A percentile compares a stretch with the other conserved stretches of the same genome.
Evolutionary conservation across 1,140 invertebrate species (phyloP).

Genomic region (Apis dorsata): DNA sequence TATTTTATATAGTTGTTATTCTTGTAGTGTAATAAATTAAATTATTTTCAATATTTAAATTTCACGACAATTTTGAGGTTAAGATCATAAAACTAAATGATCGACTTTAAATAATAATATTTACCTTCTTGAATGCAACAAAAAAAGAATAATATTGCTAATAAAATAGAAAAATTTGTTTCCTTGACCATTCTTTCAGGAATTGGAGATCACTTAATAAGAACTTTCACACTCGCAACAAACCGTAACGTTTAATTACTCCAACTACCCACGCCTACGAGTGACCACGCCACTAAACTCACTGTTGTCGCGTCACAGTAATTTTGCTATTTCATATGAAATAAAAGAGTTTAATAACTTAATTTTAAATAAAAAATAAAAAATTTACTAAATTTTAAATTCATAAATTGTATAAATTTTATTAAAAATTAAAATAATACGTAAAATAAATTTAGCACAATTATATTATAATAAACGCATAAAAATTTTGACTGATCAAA

Average conservation of each 20-base stretch:
- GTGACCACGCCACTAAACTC: conserved; percentile 28
- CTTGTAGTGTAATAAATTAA: background rate
- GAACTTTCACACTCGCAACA: conserved; percentile 10
- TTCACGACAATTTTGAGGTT: conserved; percentile 3
- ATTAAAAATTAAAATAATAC: background rate
- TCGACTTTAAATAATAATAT: background rate
- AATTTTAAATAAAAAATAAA: background rate
- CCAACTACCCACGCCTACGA: conserved; percentile 56
- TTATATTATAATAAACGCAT: background rate
- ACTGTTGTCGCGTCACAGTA: background rate
- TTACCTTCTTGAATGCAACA: conserved; percentile 59
- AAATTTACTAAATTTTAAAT: background rate
- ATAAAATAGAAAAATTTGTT: conserved; percentile 14
- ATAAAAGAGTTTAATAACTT: background rate
- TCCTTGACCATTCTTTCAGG: conserved; percentile 36
- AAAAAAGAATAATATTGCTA: conserved; percentile 25
- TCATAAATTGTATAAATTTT: background rate
- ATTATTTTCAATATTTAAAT: background rate
- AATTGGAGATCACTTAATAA: background rate
- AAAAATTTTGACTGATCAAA: no score
- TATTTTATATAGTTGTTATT: background rate
- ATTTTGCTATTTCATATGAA: background rate
- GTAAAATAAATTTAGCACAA: background rate
- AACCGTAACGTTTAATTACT: conserved; percentile 32
- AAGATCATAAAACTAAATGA: background rate